Evolutionary conservation across 2,888 invertebrate genomes (phyloP), one percentile per base, ranked within the genome.

Genomic region (Imbricaverruca yamaguchii): DNA sequence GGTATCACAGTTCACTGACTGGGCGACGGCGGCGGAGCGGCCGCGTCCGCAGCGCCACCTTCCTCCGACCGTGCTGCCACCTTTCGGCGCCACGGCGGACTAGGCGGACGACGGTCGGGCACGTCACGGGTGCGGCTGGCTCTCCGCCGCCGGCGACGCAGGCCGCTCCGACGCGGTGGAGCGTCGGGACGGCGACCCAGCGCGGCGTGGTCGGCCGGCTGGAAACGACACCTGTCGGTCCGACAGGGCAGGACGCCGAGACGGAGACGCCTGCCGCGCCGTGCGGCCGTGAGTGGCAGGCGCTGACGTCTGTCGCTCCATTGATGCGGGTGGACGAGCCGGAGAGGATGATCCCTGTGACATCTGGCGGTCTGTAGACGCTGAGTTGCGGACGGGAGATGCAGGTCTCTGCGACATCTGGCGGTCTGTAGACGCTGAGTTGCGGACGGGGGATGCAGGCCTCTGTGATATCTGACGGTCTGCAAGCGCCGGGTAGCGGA

Each of bases 1-100:
- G 8, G 21, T 74, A 74, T 74, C 74, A 74, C 74, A 74, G 53
- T 74, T 74, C 74, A 74, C 10, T 15, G 74, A 39, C 39, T 39
- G 53, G 74, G 10, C 21, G 8, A 4, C 53, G 11, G 53, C 53
- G 55, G 21, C 74, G 11, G 55, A 21, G 6, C 11, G 53, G 21
- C 18, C 8, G 18, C 53, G 18, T 55, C 74, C 2, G 74, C 8
- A 21, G 74, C 11, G 21, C 12, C 21, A 15, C 15, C 23, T 21
- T 18, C 21, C 9, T 53, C 53, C 21, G 53, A 53, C 21, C 21
- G 55, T 18, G 55, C 39, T 4, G 69, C 39, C 39, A 15, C 15
- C 69, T 23, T 23, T 67, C 69, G 15, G 39, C 39, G 39, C 39
- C 39, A 8, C 13, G 69, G 69, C 69, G 69, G 39, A 11, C 39